A percentile compares a stretch with the other conserved stretches of the same genome.
phyloP scores from a whole-genome alignment of 2,888 invertebrate genomes.

The Esperia sulphurella region DNA sequence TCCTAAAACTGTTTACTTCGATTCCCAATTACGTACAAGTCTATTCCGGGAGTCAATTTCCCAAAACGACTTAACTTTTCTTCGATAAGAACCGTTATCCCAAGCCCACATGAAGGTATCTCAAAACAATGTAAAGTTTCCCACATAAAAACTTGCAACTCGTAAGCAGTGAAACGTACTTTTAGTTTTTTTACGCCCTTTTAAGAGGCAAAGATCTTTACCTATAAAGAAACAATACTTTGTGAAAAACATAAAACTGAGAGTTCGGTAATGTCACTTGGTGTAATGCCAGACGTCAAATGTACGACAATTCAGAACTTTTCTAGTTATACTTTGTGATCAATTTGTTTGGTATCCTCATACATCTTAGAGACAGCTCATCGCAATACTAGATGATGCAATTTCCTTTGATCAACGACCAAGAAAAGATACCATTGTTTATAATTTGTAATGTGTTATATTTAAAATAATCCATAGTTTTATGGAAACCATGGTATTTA shows the following conservation, averaged over 20 bases:
- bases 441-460: neutral
- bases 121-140: constrained; percentile 10
- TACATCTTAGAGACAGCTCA: neutral
- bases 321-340: constrained; percentile 14
- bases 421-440: neutral
- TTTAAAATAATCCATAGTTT: neutral
- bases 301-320: constrained; percentile 10
- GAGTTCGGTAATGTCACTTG: constrained; percentile 6
- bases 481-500: neutral
- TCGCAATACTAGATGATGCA: neutral
- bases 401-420: neutral
- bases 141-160: constrained; percentile 12
- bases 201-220: constrained; percentile 19
- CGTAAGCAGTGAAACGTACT: neutral
- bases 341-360: constrained; percentile 8
- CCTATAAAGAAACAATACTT: constrained; percentile 19
- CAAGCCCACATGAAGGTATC: neutral
- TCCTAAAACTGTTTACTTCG: neutral
- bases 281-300: constrained; percentile 12
- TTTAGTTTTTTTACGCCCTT: constrained; percentile 1
- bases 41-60: constrained; percentile 2
- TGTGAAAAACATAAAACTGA: constrained; percentile 15
- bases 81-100: neutral
- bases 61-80: constrained; percentile 3
- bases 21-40: neutral